Evolutionary conservation across 2,797 vertebrate species (phyloP), one percentile per base, ranked within the genome.

Genomic region (Liparis tanakae): DNA sequence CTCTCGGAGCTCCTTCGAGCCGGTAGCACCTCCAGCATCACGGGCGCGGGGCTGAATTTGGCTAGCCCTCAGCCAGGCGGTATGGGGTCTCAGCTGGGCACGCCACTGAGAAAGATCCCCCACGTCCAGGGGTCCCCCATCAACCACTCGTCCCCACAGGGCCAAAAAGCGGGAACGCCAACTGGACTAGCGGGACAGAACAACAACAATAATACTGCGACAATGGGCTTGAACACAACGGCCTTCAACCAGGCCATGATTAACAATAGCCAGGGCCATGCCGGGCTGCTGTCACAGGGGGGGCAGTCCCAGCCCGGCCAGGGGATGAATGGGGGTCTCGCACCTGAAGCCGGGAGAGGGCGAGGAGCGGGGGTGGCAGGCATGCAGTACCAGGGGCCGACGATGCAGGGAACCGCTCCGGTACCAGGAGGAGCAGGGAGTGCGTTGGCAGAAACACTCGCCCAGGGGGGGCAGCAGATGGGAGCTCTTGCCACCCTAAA

Each of bases 301-400:
- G 92, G 95, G 74, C 96, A 96, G 67, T 91, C 96, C 89, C 94
- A 94, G 60, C 79, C 92, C 83, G 95, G 96, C 57, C 97, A 98
- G 91, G 97, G 98, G 87, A 96, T 99, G 94, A 99, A 99, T 66
- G 98, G 98, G 74, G 96, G 97, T 67, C 94, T 98, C 8, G 96
- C 96, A 74, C 92, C 96, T 76, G 90, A 87, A 17, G 95, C 94
- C 34, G 97, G 96, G 81, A 94, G 97, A 84, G 97, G 97, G 87
- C 94, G 97, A 50, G 96, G 96, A 48, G 89, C 94, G 48, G 92
- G 95, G 41, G 91, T 94, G 61, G 88, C 95, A 14, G 96, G 95
- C 63, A 94, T 97, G 91, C 96, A 96, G 69, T 98, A 97, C 92
- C 95, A 96, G 80, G 89, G 93, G 62, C 84, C 91, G 25, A 82